Conservation (phyloP, 64 coral and sea anemone species). For the Stichodactyla helianthus region DNA sequence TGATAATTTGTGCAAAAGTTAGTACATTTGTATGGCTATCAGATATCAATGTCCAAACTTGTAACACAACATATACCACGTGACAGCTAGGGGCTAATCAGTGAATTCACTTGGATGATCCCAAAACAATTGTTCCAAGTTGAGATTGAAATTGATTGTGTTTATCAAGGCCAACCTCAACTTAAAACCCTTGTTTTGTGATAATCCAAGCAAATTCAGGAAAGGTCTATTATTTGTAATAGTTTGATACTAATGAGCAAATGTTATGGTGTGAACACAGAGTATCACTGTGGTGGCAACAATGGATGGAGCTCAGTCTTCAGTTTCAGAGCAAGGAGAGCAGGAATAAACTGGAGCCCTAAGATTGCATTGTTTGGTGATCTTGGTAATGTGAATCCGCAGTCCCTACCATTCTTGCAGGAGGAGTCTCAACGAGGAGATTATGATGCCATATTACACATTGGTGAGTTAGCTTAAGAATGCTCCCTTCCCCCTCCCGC, state of each 20-base stretch:
- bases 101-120: no score
- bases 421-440: slow-evolving; percentile 70
- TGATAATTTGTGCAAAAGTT: no score
- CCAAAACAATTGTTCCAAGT: no score
- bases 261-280: background rate
- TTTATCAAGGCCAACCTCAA: no score
- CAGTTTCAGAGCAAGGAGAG: slow-evolving; percentile 47
- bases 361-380: slow-evolving; percentile 87
- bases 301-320: slow-evolving; percentile 82
- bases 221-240: no score
- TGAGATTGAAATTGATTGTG: no score
- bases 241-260: background rate
- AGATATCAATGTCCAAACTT: no score
- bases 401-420: slow-evolving; percentile 71
- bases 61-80: no score
- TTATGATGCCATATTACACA: slow-evolving; percentile 84
- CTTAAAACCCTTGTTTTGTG: no score
- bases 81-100: no score
- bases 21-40: no score
- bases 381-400: slow-evolving; percentile 71
- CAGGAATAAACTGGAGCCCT: slow-evolving; percentile 83
- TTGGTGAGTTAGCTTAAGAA: slow-evolving; percentile 48
- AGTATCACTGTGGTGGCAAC: slow-evolving; percentile 86
- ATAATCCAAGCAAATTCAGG: no score
- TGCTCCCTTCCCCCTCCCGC: background rate